Evolutionary conservation across 2,888 invertebrate genomes (phyloP), one percentile per base, ranked within the genome.

Genomic region (Caenorhabditis sp.): DNA sequence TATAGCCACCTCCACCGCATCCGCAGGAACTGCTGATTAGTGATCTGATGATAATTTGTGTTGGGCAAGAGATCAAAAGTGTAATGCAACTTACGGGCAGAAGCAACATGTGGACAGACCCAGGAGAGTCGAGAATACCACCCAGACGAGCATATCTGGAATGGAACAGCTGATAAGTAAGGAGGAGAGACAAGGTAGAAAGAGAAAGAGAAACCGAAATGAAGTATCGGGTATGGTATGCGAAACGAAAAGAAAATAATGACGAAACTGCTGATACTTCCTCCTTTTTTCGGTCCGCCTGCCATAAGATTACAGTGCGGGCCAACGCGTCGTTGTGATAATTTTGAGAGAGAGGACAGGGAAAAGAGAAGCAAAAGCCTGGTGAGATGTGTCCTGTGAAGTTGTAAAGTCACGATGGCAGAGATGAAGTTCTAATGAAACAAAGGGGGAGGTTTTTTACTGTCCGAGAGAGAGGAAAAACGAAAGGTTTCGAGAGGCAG

Each of bases 261-360:
- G 35, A 22, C 20, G 70, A 58, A 11, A 11, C 40, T 6, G 2
- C 2, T 55, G 51, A 35, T 65, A 76, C 67, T 76, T 67, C 76
- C 65, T 76, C 65, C 40, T 65, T 61, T 53, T 26, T 47, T 62
- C 22, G 32, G 47, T 53, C 55, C 55, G 55, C 56, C 71, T 64
- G 64, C 67, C 60, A 40, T 24, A 37, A 76, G 76, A 76, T 76
- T 76, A 76, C 76, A 76, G 76, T 76, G 26, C 55, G 55, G n/a
- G n/a, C n/a, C n/a, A n/a, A n/a, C n/a, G n/a, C n/a, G n/a, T n/a
- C 61, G 64, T 51, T 76, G 76, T 76, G 76, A 76, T 76, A 67
- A 76, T 76, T 76, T 76, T 76, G 61, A 61, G 28, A 47, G 20
- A 26, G 28, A 22, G 58, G n/a, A 35, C n/a, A n/a, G n/a, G n/a